Conservation (phyloP, 2,113 vertebrate species). For the Cervus canadensis region DNA sequence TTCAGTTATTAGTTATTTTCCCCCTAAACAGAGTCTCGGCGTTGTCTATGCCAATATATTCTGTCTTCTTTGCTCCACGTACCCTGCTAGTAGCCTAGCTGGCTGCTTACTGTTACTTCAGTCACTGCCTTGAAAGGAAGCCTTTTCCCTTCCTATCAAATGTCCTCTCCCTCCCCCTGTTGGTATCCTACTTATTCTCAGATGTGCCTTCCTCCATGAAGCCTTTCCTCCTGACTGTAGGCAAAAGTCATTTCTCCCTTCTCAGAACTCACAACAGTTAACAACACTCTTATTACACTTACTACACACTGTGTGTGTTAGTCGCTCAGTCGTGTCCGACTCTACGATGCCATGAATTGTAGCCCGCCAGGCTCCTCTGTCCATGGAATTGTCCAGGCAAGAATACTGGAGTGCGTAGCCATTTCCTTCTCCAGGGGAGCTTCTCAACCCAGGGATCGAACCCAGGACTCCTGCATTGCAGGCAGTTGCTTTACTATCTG, state of each 20-base stretch:
- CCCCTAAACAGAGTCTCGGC: neutral
- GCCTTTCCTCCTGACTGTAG: neutral
- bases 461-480: neutral
- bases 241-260: neutral
- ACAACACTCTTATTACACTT: neutral
- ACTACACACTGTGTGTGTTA: neutral
- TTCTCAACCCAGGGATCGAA: neutral
- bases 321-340: accelerated
- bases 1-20: neutral
- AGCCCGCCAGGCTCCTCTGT: neutral
- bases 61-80: neutral
- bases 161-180: neutral
- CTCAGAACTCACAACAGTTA: neutral
- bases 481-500: neutral
- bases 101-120: neutral
- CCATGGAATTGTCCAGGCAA: neutral
- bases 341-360: neutral
- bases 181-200: neutral
- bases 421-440: neutral
- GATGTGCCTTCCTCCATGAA: neutral
- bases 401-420: neutral
- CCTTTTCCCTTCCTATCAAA: neutral
- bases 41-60: neutral
- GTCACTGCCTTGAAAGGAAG: neutral
- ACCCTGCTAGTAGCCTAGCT: neutral